Evolutionary conservation across 2,113 vertebrate genomes (phyloP).

Genomic region (Tenrec ecaudatus): DNA sequence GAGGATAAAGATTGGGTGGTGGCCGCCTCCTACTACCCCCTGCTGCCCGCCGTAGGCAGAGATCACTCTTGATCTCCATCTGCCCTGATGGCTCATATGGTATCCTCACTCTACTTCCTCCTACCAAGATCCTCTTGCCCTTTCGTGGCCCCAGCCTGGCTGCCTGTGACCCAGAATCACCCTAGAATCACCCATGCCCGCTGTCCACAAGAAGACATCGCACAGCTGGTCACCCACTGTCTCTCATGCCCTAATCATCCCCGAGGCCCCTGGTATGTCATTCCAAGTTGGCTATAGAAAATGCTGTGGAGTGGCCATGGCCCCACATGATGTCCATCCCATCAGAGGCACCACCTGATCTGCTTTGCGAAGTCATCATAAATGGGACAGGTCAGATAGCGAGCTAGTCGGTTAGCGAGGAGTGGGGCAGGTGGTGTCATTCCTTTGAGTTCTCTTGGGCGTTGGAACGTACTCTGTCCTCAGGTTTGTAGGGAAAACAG

Average conservation of each 20-base stretch:
- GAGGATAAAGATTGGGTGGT: not conserved
- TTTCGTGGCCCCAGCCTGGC: too few species aligned
- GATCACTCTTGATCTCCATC: not conserved
- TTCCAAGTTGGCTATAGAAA: not conserved
- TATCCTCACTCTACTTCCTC: not conserved
- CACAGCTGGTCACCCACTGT: not conserved
- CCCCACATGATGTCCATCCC: not conserved
- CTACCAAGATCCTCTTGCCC: not conserved
- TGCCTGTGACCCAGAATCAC: too few species aligned
- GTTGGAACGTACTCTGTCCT: not conserved
- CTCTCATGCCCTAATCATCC: not conserved
- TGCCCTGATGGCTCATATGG: not conserved
- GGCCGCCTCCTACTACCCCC: too few species aligned
- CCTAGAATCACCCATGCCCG: not conserved
- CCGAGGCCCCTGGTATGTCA: not conserved
- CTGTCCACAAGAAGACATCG: not conserved
- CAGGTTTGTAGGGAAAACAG: not conserved
- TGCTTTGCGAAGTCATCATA: not conserved
- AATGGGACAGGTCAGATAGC: not conserved
- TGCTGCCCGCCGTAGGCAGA: not conserved
- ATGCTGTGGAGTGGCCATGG: too few species aligned
- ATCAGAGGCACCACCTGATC: too few species aligned
- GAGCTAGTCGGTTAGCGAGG: not conserved
- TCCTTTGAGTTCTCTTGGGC: too few species aligned
- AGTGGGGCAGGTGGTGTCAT: too few species aligned